Evolutionary conservation across 2,888 invertebrate genomes (phyloP).

Genomic region (Yponomeuta plumbellus): DNA sequence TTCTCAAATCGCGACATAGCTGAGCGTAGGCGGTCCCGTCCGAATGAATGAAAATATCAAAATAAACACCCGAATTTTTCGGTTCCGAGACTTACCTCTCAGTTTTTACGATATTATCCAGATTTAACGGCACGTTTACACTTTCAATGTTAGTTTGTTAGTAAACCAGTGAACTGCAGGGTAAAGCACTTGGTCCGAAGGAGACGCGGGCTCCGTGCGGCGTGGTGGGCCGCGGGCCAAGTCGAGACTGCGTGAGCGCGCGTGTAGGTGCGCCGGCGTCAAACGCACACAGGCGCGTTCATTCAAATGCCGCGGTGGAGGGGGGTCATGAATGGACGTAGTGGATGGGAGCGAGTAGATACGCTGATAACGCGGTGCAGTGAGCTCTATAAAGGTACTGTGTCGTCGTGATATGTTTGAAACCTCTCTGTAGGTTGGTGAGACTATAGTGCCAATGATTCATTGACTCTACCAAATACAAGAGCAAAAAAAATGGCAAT

Average conservation of each 20-base stretch:
- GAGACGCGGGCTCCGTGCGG: constrained; percentile 27
- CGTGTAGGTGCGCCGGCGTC: constrained; percentile 56
- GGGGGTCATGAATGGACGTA: constrained; percentile 75
- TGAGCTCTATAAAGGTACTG: constrained; percentile 45
- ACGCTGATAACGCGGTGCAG: constrained; percentile 61
- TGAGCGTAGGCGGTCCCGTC: constrained; percentile 62
- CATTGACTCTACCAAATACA: no score
- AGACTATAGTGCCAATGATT: no score
- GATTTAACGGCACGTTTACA: constrained; percentile 57
- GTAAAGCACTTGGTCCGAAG: constrained; percentile 51
- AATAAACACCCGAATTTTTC: constrained; percentile 53
- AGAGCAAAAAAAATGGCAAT: no score
- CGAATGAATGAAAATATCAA: constrained; percentile 71
- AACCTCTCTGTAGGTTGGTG: neutral
- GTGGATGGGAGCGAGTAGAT: constrained; percentile 64
- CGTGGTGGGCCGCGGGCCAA: constrained; percentile 5
- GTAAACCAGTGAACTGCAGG: constrained; percentile 53
- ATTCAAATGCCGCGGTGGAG: constrained; percentile 55
- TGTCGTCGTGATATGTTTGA: neutral
- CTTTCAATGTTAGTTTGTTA: constrained; percentile 28
- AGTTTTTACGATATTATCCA: constrained; percentile 69
- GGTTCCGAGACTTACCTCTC: constrained; percentile 57
- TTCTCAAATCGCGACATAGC: constrained; percentile 71
- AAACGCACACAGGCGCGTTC: constrained; percentile 50
- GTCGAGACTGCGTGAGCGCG: constrained; percentile 41